A percentile compares a stretch with the other conserved stretches of the same genome.
Conservation (phyloP, 2,113 vertebrate species). For the Indicator indicator region DNA sequence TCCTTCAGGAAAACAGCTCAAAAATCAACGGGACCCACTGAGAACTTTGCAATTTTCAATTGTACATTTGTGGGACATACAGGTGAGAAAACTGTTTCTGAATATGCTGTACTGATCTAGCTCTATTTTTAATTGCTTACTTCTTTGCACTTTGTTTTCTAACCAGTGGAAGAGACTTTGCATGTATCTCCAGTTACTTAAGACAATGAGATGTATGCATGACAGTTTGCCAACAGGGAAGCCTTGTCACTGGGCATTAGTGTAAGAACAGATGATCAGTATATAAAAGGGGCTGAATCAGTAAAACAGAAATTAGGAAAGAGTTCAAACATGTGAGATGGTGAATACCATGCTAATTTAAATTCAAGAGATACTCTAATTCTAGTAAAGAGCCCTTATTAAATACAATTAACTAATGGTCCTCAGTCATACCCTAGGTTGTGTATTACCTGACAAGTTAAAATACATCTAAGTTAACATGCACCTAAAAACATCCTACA, state of each 20-base stretch:
- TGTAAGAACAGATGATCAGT: not conserved
- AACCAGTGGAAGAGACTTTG: not conserved
- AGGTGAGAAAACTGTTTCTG: not conserved
- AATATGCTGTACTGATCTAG: not conserved
- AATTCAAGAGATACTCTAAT: not conserved
- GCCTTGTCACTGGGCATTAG: not conserved
- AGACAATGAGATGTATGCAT: not conserved
- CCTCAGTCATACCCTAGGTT: not conserved
- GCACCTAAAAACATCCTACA: not conserved
- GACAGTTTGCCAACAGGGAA: not conserved
- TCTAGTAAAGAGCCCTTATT: not conserved
- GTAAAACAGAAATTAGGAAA: not conserved
- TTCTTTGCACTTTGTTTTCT: not conserved
- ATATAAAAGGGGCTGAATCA: not conserved
- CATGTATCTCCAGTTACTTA: not conserved
- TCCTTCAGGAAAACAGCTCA: not conserved
- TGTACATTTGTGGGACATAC: not conserved
- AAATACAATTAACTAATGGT: not conserved
- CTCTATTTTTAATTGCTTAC: not conserved
- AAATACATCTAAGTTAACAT: not conserved
- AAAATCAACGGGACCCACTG: not conserved
- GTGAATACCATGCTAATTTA: not conserved
- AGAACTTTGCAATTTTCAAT: not conserved
- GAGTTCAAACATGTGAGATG: not conserved
- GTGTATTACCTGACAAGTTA: not conserved